These are phyloP conservation scores for Crax fasciolata DNA, from an alignment of 2,797 vertebrate genomes.

Conservation along the genomic window DNA sequence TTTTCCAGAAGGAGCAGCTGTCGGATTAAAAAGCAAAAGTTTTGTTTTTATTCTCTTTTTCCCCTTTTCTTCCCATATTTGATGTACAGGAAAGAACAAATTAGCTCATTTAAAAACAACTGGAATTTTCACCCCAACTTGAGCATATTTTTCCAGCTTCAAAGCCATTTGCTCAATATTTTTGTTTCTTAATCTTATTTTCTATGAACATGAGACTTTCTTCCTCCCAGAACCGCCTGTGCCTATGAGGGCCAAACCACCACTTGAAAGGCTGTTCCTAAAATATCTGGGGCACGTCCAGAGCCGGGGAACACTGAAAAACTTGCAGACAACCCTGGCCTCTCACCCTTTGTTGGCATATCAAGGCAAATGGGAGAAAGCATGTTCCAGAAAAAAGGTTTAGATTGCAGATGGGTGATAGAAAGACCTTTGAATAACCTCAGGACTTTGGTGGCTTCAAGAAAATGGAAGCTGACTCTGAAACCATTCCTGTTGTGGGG, in stretches of 20 bases:
- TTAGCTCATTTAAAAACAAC: constrained; percentile 71
- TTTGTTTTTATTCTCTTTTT: constrained; percentile 44
- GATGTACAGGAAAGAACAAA: constrained; percentile 74
- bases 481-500: constrained; percentile 53
- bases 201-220: constrained; percentile 62
- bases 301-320: constrained; percentile 37
- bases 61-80: constrained; percentile 54
- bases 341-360: constrained; percentile 18
- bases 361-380: constrained; percentile 29
- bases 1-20: constrained; percentile 58
- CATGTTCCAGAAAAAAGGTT: not conserved
- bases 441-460: constrained; percentile 35
- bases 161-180: constrained; percentile 71
- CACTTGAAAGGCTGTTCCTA: constrained; percentile 66
- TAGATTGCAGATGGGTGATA: constrained; percentile 30
- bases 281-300: constrained; percentile 40
- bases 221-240: constrained; percentile 52
- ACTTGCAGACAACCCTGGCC: constrained; percentile 21
- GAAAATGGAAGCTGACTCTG: constrained; percentile 61
- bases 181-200: constrained; percentile 75
- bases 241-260: constrained; percentile 62
- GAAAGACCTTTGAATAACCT: constrained; percentile 70
- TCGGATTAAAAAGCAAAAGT: constrained; percentile 13
- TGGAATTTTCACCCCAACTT: constrained; percentile 71
- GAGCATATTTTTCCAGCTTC: constrained; percentile 69